Conservation (phyloP, 1,140 invertebrate species). For the Ericerus pela region DNA sequence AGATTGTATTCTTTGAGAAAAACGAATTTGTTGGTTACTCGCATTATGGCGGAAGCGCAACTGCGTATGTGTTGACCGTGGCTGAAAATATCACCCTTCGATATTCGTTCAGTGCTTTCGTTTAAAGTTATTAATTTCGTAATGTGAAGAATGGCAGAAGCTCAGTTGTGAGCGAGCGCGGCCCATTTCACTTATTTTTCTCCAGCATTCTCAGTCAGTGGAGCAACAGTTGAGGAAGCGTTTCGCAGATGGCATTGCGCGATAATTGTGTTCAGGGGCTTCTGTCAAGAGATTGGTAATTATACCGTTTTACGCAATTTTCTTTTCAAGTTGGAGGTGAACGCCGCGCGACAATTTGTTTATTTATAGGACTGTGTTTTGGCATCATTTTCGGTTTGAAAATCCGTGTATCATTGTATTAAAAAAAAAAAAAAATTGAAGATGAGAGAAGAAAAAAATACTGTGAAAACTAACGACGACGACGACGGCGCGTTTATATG, state of each 20-base stretch:
- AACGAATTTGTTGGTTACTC: no score
- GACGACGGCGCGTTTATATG: background rate
- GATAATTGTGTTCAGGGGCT: background rate
- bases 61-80: no score
- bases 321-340: constrained; percentile 1
- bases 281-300: background rate
- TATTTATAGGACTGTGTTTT: constrained; percentile 10
- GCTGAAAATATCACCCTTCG: no score
- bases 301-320: background rate
- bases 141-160: no score
- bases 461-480: background rate
- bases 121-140: no score
- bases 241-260: background rate
- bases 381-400: background rate
- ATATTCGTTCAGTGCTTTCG: no score
- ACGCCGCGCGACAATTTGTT: constrained; percentile 4
- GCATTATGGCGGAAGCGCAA: no score
- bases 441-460: background rate
- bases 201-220: no score
- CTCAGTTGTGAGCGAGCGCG: no score
- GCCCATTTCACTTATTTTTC: no score
- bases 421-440: no score
- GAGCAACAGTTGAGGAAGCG: background rate
- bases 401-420: background rate
- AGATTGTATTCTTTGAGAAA: no score